A percentile compares a stretch with the other conserved stretches of the same genome.
These are phyloP conservation scores for Tachysurus fulvidraco DNA, from an alignment of 2,113 vertebrate species.

Conservation along the genomic window DNA sequence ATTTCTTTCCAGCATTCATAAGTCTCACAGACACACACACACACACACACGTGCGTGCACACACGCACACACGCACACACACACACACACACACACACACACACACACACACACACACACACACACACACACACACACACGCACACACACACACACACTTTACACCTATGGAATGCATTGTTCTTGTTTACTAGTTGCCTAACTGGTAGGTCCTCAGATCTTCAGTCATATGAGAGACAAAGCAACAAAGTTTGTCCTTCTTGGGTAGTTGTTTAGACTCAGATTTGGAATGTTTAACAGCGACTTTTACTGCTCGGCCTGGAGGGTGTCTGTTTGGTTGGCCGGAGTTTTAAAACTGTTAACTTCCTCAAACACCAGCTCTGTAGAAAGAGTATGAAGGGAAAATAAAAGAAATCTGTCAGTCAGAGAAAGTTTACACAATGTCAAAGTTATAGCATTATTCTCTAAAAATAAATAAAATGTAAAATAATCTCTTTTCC, in stretches of 20 bases:
- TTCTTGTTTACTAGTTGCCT: constrained; percentile 40
- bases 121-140: no score
- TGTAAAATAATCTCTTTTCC: neutral
- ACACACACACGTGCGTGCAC: constrained; percentile 2
- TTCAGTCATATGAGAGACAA: constrained; percentile 21
- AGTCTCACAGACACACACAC: neutral
- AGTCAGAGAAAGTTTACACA: neutral
- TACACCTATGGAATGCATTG: constrained; percentile 50
- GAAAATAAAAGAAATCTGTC: neutral
- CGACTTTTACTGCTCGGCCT: constrained; percentile 81
- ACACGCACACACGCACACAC: constrained; percentile 29
- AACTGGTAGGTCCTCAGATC: constrained; percentile 38
- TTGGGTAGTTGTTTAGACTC: constrained; percentile 26
- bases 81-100: constrained; percentile 43
- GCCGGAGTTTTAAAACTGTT: constrained; percentile 84
- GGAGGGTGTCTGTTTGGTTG: constrained; percentile 81
- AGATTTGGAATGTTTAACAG: constrained; percentile 33
- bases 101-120: constrained; percentile 39
- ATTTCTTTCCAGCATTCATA: constrained; percentile 16
- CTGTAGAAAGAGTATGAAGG: constrained; percentile 63
- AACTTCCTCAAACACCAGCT: constrained; percentile 92
- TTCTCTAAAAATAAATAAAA: neutral
- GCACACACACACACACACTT: constrained; percentile 44
- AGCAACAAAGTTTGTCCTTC: constrained; percentile 29
- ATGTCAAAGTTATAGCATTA: neutral